phyloP scores from a whole-genome alignment of 1,140 invertebrate genomes.

The Acromyrmex heyeri region DNA sequence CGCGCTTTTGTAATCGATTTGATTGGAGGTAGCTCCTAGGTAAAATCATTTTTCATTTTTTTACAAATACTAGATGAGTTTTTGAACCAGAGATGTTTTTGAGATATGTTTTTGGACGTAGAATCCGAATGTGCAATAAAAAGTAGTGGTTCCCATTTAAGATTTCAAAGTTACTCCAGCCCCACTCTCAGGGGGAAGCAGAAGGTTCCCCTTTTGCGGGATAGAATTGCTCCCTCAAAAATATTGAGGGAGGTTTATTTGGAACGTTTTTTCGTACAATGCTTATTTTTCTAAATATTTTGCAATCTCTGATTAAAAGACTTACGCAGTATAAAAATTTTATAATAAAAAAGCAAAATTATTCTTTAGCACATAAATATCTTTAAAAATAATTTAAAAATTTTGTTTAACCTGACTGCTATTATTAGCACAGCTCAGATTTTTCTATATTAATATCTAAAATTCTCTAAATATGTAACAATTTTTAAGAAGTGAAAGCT shows the following conservation, averaged over 20 bases:
- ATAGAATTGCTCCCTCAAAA: no score
- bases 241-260: no score
- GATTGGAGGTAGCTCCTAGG: slow-evolving; percentile 88
- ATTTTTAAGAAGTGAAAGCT: not conserved
- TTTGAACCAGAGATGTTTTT: no score
- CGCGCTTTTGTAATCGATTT: slow-evolving; percentile 90
- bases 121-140: no score
- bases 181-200: no score
- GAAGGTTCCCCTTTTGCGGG: no score
- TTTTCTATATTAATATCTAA: not conserved
- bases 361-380: not conserved
- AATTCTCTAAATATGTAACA: not conserved
- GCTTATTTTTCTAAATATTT: no score
- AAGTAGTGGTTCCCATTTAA: no score
- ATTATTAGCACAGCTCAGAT: not conserved
- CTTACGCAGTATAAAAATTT: not conserved
- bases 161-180: no score
- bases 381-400: not conserved
- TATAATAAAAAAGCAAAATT: not conserved
- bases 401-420: not conserved
- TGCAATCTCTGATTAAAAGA: no score
- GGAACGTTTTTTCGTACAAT: no score
- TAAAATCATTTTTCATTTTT: slow-evolving; percentile 22
- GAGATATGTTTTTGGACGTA: no score
- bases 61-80: not conserved